Percentiles rank a stretch among this genome's conserved stretches.
phyloP scores from a whole-genome alignment of 2,888 invertebrate species.

The Eupithecia pulchellata region DNA sequence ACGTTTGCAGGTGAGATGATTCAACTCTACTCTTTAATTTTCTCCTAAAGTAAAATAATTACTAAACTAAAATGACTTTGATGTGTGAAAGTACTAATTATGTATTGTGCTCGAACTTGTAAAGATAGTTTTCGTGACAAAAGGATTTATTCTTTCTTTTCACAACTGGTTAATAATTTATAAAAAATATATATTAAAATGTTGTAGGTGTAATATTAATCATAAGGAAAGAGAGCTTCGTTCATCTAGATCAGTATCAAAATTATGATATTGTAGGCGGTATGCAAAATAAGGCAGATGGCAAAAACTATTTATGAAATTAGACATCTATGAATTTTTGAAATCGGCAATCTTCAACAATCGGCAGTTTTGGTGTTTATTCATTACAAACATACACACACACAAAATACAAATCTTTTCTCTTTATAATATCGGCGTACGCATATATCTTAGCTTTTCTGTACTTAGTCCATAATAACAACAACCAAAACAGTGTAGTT shows the following conservation, averaged over 20 bases:
- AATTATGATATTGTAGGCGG: too few relatives aligned
- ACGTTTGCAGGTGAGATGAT: slow-evolving; percentile 82
- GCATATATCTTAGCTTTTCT: not conserved
- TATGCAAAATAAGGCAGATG: too few relatives aligned
- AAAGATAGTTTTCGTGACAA: not conserved
- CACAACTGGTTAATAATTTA: not conserved
- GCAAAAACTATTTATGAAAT: too few relatives aligned
- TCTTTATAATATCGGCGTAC: not conserved
- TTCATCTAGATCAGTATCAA: slow-evolving; percentile 38
- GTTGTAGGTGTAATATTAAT: too few relatives aligned
- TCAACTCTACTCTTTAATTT: not conserved
- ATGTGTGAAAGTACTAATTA: not conserved
- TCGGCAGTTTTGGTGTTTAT: too few relatives aligned
- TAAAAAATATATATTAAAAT: not conserved
- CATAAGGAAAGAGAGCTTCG: slow-evolving; percentile 22
- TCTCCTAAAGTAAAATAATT: not conserved
- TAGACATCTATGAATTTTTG: too few relatives aligned
- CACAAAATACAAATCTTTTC: too few relatives aligned
- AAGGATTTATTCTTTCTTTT: not conserved
- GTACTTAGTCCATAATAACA: not conserved
- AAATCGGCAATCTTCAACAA: too few relatives aligned
- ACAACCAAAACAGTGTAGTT: not conserved
- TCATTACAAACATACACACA: too few relatives aligned
- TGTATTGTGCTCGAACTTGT: not conserved
- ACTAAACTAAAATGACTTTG: not conserved